phyloP scores from a whole-genome alignment of 2,113 vertebrate species.

The Pseudonaja textilis region DNA sequence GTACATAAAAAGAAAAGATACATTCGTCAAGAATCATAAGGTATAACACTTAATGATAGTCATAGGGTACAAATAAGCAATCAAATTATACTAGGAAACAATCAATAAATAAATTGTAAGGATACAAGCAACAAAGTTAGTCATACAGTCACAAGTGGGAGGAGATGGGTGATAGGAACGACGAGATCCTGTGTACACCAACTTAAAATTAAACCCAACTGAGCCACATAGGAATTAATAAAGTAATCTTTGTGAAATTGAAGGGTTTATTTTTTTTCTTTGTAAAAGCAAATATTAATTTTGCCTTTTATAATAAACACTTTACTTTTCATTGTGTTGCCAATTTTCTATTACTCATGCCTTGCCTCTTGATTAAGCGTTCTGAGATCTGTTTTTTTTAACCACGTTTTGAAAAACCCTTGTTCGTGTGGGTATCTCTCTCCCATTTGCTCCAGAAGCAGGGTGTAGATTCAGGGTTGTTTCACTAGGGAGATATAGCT shows the following conservation, averaged over 20 bases:
- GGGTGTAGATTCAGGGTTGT: background rate
- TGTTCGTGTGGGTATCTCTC: background rate
- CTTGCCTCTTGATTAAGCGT: background rate
- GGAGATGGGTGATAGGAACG: too few relatives aligned
- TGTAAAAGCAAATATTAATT: background rate
- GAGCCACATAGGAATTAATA: background rate
- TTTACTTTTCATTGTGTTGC: background rate
- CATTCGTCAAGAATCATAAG: too few relatives aligned
- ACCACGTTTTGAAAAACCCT: background rate
- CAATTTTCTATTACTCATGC: background rate
- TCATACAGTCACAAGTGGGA: too few relatives aligned
- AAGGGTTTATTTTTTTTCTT: background rate
- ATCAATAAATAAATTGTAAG: too few relatives aligned
- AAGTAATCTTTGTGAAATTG: background rate
- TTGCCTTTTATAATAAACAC: background rate
- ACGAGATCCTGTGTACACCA: too few relatives aligned
- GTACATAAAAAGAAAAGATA: too few relatives aligned
- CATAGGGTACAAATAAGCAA: too few relatives aligned
- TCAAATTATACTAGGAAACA: too few relatives aligned
- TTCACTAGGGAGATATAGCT: background rate
- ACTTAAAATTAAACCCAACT: background rate
- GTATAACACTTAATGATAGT: too few relatives aligned
- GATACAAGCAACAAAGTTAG: too few relatives aligned
- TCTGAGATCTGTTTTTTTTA: background rate
- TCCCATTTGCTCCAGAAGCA: background rate